Evolutionary conservation across 2,888 invertebrate genomes (phyloP).

Genomic region (Matsumyia berberina): DNA sequence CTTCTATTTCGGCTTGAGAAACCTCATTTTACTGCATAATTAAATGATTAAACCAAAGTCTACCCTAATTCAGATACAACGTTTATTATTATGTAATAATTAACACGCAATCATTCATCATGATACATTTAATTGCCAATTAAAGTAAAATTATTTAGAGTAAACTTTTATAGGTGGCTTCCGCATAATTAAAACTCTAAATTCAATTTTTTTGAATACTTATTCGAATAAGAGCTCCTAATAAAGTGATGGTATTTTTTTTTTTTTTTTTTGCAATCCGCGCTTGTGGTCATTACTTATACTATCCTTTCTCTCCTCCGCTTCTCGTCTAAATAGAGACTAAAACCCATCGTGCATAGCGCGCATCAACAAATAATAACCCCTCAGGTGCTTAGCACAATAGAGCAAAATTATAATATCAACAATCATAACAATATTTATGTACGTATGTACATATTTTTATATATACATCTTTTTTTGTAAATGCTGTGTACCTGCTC

Average conservation of each 20-base stretch:
- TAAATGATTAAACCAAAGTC: not conserved
- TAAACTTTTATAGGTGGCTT: slow-evolving; percentile 1
- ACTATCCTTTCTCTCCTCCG: no score
- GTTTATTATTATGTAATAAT: slow-evolving; percentile 1
- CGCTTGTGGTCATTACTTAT: slow-evolving; percentile 8
- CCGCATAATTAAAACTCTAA: slow-evolving; percentile 5
- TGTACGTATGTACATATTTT: not conserved
- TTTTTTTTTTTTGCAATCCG: not conserved
- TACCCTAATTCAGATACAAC: not conserved
- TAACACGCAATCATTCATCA: slow-evolving; percentile 10
- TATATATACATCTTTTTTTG: not conserved
- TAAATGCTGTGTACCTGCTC: no score
- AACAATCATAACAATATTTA: not conserved
- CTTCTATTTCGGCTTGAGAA: no score
- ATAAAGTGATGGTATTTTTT: not conserved
- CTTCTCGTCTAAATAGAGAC: not conserved
- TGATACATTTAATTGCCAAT: slow-evolving; percentile 12
- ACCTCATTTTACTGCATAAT: no score
- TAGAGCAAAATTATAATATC: slow-evolving; percentile 1
- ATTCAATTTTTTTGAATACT: not conserved
- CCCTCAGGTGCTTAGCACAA: slow-evolving; percentile 1
- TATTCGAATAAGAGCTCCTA: not conserved
- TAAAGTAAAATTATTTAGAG: not conserved
- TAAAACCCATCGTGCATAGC: not conserved
- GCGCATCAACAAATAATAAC: not conserved